Evolutionary conservation across 2,113 vertebrate species (phyloP).

Genomic region (Rhadina sibilatrix): DNA sequence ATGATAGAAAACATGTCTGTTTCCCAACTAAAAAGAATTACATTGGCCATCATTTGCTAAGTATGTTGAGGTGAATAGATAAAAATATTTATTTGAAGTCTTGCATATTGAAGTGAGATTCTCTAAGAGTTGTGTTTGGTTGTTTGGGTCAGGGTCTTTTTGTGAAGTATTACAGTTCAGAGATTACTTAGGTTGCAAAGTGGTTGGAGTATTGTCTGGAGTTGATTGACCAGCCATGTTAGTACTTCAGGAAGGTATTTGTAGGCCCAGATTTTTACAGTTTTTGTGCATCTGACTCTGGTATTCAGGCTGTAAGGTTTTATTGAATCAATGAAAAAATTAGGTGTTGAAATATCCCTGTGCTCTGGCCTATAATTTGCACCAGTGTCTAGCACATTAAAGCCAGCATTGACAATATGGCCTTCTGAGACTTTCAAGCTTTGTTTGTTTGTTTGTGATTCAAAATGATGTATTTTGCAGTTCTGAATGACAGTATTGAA

Average conservation of each 20-base stretch:
- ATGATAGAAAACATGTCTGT: background rate
- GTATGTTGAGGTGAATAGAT: background rate
- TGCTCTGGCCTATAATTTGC: background rate
- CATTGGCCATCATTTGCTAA: background rate
- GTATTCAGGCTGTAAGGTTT: background rate
- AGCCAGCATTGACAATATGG: background rate
- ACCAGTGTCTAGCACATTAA: background rate
- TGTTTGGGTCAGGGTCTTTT: background rate
- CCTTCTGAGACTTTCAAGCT: background rate
- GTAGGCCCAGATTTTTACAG: background rate
- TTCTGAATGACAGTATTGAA: background rate
- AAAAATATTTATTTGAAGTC: background rate
- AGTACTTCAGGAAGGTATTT: background rate
- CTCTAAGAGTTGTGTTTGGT: background rate
- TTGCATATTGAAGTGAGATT: background rate
- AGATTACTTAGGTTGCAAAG: background rate
- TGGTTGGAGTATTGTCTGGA: background rate
- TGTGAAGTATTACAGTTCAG: background rate
- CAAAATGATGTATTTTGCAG: background rate
- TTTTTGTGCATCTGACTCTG: background rate
- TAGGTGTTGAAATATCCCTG: background rate
- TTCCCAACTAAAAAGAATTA: background rate
- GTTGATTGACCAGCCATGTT: background rate
- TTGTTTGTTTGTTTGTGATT: background rate
- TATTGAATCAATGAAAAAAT: background rate